Percentiles rank a stretch among this genome's conserved stretches.
These are phyloP conservation scores for Pteromalus puparum DNA, from an alignment of 1,140 invertebrate species.

Conservation along the genomic window DNA sequence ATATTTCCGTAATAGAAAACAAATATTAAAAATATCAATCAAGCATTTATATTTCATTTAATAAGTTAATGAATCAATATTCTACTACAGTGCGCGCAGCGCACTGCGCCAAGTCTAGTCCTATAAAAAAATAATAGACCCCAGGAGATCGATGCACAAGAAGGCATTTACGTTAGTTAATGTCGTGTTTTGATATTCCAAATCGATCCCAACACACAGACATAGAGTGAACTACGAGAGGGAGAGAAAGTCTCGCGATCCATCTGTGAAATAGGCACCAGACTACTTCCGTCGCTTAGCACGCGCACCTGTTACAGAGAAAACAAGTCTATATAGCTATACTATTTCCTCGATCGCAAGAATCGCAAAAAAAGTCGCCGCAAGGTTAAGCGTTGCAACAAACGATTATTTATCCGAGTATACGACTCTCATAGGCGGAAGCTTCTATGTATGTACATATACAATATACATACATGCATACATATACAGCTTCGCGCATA, in stretches of 20 bases:
- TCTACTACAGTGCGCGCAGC: too few relatives aligned
- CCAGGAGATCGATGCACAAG: background rate
- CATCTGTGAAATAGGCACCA: background rate
- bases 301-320: background rate
- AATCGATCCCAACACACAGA: background rate
- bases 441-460: background rate
- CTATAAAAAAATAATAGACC: too few relatives aligned
- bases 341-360: background rate
- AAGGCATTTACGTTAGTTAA: background rate
- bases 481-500: too few relatives aligned
- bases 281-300: background rate
- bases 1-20: too few relatives aligned
- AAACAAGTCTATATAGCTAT: background rate
- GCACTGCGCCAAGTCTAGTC: too few relatives aligned
- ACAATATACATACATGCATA: too few relatives aligned
- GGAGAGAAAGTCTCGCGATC: background rate
- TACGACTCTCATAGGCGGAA: background rate
- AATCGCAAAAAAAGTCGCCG: background rate
- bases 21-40: too few relatives aligned
- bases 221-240: too few relatives aligned
- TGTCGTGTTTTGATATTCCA: background rate
- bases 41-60: too few relatives aligned
- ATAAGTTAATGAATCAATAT: too few relatives aligned
- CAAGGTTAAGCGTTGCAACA: conserved; percentile 21
- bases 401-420: conserved; percentile 14